phyloP scores from a whole-genome alignment of 92 coral and sea anemone species.

The Porites divaricata region DNA sequence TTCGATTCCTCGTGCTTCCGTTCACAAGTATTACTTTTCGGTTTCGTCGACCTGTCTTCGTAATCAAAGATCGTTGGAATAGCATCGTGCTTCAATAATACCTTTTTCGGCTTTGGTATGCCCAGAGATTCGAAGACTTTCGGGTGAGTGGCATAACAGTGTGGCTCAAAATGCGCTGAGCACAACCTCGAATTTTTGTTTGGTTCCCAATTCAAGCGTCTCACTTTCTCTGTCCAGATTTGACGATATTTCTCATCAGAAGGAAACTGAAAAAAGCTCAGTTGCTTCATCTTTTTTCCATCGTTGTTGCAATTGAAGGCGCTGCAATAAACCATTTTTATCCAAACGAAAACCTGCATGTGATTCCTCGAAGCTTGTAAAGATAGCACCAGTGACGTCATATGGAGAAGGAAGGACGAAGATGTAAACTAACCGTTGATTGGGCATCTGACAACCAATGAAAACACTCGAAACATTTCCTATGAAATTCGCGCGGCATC shows the following conservation, averaged over 20 bases:
- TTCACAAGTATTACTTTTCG: not conserved
- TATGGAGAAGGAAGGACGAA: not conserved
- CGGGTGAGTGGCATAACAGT: conserved; percentile 9
- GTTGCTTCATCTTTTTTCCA: conserved; percentile 20
- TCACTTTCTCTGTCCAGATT: conserved; percentile 40
- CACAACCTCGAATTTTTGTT: conserved; percentile 34
- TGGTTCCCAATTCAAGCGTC: conserved; percentile 38
- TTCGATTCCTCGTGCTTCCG: conserved; percentile 31
- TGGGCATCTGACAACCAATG: conserved; percentile 26
- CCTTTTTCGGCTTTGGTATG: conserved; percentile 34
- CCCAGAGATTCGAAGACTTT: conserved; percentile 34
- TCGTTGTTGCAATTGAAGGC: conserved; percentile 44
- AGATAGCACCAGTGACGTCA: conserved; percentile 44
- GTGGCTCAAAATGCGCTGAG: conserved; percentile 36
- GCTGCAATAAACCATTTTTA: conserved; percentile 29
- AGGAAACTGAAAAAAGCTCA: conserved; percentile 42
- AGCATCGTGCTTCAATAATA: conserved; percentile 26
- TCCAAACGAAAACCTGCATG: no score
- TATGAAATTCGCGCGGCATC: conserved; percentile 26
- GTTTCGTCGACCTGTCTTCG: conserved; percentile 31
- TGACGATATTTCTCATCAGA: conserved; percentile 36
- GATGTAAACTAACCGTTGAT: conserved; percentile 19
- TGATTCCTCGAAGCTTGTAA: not conserved
- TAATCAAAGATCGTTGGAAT: conserved; percentile 47
- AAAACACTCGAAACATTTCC: conserved; percentile 4